These are phyloP conservation scores for Arge pagana DNA, from an alignment of 2,888 invertebrate species.

Conservation along the genomic window DNA sequence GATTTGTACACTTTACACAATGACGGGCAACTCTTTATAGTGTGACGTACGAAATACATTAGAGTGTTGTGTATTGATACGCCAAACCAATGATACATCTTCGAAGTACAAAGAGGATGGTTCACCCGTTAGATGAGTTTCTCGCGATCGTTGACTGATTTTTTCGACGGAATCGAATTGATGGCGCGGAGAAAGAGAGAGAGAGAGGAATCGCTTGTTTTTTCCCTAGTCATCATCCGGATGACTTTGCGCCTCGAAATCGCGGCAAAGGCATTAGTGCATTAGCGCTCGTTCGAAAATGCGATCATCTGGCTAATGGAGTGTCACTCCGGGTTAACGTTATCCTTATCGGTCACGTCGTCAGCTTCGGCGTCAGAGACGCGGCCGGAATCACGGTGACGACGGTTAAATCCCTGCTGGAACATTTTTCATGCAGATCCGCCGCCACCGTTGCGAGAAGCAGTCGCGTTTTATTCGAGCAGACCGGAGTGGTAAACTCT, in stretches of 20 bases:
- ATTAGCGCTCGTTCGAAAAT: slow-evolving; percentile 11
- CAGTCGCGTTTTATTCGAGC: no score
- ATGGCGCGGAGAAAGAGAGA: no score
- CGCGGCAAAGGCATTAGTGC: slow-evolving; percentile 1
- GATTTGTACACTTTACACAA: no score
- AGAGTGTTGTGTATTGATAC: no score
- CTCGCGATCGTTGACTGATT: background rate
- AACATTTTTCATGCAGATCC: slow-evolving; percentile 22
- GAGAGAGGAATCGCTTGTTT: slow-evolving; percentile 15
- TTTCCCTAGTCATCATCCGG: slow-evolving; percentile 14
- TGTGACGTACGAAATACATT: no score
- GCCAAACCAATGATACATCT: no score
- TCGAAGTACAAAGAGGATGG: no score
- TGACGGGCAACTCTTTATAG: no score
- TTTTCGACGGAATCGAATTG: slow-evolving; percentile 1
- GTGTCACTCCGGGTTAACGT: slow-evolving; percentile 21
- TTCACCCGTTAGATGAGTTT: no score
- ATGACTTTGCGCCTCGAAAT: slow-evolving; percentile 13
- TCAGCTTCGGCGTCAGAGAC: slow-evolving; percentile 9
- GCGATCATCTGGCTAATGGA: slow-evolving; percentile 20
- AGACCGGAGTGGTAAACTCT: no score
- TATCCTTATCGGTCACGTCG: slow-evolving; percentile 15
- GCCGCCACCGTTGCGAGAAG: no score
- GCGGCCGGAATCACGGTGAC: slow-evolving; percentile 8
- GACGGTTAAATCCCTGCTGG: slow-evolving; percentile 19